Percentiles rank a stretch among this genome's conserved stretches.
phyloP scores from a whole-genome alignment of 2,797 vertebrate species.

The Rhabdophis nuchalis region DNA sequence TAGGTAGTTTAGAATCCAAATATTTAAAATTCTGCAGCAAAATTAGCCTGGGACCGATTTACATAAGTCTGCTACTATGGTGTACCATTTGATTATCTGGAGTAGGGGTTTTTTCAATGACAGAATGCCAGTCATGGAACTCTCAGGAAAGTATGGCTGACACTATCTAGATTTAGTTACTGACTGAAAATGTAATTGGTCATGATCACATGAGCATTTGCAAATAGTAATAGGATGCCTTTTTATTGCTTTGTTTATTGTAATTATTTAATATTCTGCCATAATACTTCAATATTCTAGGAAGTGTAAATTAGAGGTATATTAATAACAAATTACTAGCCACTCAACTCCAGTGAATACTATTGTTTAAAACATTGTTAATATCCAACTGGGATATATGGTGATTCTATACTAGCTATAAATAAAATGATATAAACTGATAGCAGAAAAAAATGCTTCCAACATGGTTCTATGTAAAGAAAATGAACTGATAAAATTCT shows the following conservation, averaged over 20 bases:
- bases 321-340: neutral
- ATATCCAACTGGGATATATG: conserved; percentile 38
- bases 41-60: neutral
- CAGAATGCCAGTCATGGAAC: neutral
- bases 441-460: neutral
- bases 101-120: neutral
- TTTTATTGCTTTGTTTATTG: neutral
- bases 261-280: neutral
- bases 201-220: neutral
- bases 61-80: neutral
- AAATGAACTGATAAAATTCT: conserved; percentile 14
- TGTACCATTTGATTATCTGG: neutral
- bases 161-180: neutral
- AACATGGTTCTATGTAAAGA: conserved; percentile 9
- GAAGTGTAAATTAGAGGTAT: neutral
- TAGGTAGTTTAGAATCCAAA: neutral
- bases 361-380: conserved; percentile 34
- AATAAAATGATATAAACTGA: neutral
- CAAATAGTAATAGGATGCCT: neutral
- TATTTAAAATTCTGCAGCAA: neutral
- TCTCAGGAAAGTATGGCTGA: neutral
- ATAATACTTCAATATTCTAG: neutral
- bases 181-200: neutral
- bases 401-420: conserved; percentile 19
- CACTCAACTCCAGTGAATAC: neutral